Conservation (phyloP, 23 tunicate genomes). For the Phallusia fumigata region DNA sequence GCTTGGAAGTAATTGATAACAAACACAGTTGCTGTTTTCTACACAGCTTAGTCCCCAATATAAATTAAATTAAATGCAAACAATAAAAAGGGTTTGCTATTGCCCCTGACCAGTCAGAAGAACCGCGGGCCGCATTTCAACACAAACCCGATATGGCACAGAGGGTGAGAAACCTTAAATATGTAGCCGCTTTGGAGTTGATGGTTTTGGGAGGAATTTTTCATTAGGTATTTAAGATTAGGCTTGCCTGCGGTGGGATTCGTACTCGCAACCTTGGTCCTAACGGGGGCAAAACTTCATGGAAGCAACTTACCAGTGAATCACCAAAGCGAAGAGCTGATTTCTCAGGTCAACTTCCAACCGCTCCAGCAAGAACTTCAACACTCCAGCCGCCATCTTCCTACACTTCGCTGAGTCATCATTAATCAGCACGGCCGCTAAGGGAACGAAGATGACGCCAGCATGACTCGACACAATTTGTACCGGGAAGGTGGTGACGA, state of each 20-base stretch:
- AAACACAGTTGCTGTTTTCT: neutral
- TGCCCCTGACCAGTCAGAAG: too few relatives aligned
- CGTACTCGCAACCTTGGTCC: neutral
- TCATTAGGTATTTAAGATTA: too few relatives aligned
- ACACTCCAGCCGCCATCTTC: slow-evolving; percentile 45
- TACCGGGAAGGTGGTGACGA: slow-evolving; percentile 46
- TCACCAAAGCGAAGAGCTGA: slow-evolving; percentile 41
- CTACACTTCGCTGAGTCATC: slow-evolving; percentile 77
- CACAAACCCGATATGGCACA: neutral
- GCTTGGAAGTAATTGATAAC: neutral
- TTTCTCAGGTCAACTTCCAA: slow-evolving; percentile 34
- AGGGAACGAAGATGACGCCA: slow-evolving; percentile 56
- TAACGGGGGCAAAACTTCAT: neutral
- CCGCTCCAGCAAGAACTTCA: slow-evolving; percentile 44
- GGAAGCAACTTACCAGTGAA: slow-evolving; percentile 67
- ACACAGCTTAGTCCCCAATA: too few relatives aligned
- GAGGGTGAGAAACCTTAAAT: too few relatives aligned
- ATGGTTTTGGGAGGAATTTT: too few relatives aligned
- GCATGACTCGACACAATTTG: slow-evolving; percentile 23
- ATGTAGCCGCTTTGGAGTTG: too few relatives aligned
- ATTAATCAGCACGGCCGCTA: slow-evolving; percentile 53
- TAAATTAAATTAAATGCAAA: too few relatives aligned
- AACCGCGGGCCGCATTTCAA: too few relatives aligned
- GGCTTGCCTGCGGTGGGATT: neutral
- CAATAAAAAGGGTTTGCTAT: too few relatives aligned